Evolutionary conservation across 2,888 invertebrate genomes (phyloP).

Genomic region (Diadegma fenestrale): DNA sequence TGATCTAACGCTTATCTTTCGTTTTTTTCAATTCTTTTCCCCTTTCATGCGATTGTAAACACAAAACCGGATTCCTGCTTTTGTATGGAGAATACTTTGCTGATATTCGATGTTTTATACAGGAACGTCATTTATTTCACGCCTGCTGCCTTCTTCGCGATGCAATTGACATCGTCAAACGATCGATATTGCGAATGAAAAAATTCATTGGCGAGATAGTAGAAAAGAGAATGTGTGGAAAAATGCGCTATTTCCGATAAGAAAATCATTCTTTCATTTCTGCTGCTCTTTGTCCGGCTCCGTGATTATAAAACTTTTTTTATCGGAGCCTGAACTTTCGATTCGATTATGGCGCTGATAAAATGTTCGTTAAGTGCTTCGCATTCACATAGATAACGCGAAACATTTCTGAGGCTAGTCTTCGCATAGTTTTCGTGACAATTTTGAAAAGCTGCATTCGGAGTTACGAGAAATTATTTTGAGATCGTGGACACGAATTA

Average conservation of each 20-base stretch:
- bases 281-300: background rate
- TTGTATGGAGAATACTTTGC: background rate
- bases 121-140: background rate
- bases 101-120: constrained; percentile 12
- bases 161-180: background rate
- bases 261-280: background rate
- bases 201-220: background rate
- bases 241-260: constrained; percentile 12
- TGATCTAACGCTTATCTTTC: constrained; percentile 56
- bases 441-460: background rate
- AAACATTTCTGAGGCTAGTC: background rate
- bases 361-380: background rate
- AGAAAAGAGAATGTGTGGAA: background rate
- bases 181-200: background rate
- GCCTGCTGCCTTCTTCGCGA: background rate
- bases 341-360: background rate
- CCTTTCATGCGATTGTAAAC: constrained; percentile 37
- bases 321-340: background rate
- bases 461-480: background rate
- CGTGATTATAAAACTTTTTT: background rate
- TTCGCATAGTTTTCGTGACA: background rate
- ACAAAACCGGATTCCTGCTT: constrained; percentile 11
- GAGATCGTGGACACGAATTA: background rate
- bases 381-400: background rate
- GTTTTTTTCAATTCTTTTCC: constrained; percentile 56